Base-by-base conservation (phyloP, 2,797 vertebrate genomes). In the Knipowitschia caucasica region DNA sequence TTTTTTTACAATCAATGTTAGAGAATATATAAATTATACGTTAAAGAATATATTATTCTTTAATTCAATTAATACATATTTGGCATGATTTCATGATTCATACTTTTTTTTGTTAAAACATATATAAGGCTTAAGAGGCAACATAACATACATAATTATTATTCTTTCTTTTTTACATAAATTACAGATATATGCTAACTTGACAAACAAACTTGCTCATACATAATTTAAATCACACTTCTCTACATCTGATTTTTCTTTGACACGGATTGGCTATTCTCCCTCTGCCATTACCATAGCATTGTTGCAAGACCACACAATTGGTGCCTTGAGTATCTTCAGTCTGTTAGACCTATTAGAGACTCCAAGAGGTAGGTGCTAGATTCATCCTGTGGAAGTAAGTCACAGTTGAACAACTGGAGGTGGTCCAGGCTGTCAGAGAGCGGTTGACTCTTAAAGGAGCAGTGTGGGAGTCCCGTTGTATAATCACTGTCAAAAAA, bases 401-500 rank as follows among this genome's bases (percentile, higher is more conserved):
- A 81, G 0, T 86, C 76, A 7, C 90, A 86, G 67, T 88, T 91
- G 47, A 86, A 84, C 67, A 93, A 78, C 77, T 92, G 92, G 27
- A 92, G 78, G 21, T 86, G 89, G 64, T 85, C 80, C 5, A 92
- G 83, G 62, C 75, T 84, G 78, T 92, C 92, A 0, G 89, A 64
- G 71, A 86, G 86, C 62, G 91, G 89, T 0, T 90, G 85, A 14
- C 88, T 89, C 82, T 90, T 94, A 69, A 91, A 89, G 8, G 91
- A 93, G 74, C 92, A 91, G 71, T 93, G 93, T 72, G 92, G 87
- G 1, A 91, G 91, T 64, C 92, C 92, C 35, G 92, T 88, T 35
- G 93, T 91, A 43, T 93, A 98, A 83, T 97, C 95, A 0, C 93
- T 88, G 84, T 93, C 91, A 40, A 96, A 92, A 75, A 96, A 92